Evolutionary conservation across 2,888 invertebrate genomes (phyloP), one percentile per base, ranked within the genome.

Genomic region (Macrosiphum euphorbiae): DNA sequence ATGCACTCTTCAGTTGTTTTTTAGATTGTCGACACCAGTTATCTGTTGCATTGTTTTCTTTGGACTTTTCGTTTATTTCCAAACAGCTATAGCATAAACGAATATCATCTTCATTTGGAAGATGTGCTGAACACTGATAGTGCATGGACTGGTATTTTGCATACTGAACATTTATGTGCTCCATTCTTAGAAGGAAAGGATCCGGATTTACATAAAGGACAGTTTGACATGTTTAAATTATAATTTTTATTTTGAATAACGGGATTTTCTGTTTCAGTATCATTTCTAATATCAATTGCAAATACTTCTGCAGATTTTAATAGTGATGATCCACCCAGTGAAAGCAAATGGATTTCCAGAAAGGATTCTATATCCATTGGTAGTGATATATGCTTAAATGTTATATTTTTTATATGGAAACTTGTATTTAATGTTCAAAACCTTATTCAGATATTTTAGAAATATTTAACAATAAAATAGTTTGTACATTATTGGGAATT

Each of bases 341-440:
- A 55, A 55, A 55, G 55, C 24, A 55, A 55, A 55, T 55, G 55
- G 3, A 41, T 35, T 84, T 20, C 35, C 84, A 84, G 35, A 84
- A 84, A 84, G 55, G 55, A 24, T 58, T 58, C 55, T 7, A 58
- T 58, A 58, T 58, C 55, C 7, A 24, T 58, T 58, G 55, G 86
- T 86, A 85, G 44, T 44, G 85, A 85, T 24, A 50, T 88, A 88
- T 88, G 87, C 26, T 88, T 88, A 35, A 88, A 52, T 20, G 52
- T 88, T 20, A 88, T n/a, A n/a, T 50, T 88, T 88, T 87, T 87
- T 47, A 47, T 47, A 47, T 47, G 10, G 47, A 47, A 47, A 7
- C 8, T 47, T 47, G 47, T 10, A 47, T 47, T 3, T 47, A 41
- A 41, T 41, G 41, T 41, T 41, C 41, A 47, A 47, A 47, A 47